Conservation (phyloP, 2,888 invertebrate genomes). For the Campoplex nolae region DNA sequence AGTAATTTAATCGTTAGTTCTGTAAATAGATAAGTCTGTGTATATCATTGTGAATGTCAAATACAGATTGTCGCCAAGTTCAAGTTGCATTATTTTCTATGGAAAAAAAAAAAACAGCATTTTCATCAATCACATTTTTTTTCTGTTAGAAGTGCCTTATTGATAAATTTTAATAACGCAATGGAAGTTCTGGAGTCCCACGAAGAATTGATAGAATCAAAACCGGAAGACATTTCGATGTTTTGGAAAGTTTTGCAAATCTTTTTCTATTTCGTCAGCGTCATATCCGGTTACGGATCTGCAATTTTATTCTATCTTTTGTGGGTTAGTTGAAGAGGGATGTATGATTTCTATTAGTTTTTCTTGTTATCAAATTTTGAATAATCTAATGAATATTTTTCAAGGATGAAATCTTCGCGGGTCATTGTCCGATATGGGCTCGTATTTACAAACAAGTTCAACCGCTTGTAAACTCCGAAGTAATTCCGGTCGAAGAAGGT, state of each 20-base stretch:
- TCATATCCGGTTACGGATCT: constrained; percentile 74
- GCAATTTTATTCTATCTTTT: constrained; percentile 75
- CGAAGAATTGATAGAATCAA: constrained; percentile 74
- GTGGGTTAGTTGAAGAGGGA: constrained; percentile 73
- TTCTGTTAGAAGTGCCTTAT: neutral
- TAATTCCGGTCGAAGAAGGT: constrained; percentile 36
- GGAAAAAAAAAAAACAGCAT: neutral
- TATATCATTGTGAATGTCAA: constrained; percentile 36
- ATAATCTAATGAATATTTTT: constrained; percentile 8
- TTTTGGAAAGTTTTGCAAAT: constrained; percentile 74
- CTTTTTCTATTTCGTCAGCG: constrained; percentile 70
- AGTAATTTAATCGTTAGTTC: constrained; percentile 16
- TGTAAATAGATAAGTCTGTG: constrained; percentile 29
- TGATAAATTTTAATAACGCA: neutral
- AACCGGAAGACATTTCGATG: constrained; percentile 72
- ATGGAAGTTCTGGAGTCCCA: constrained; percentile 74
- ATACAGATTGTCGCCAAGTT: constrained; percentile 48
- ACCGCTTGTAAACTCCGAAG: constrained; percentile 27
- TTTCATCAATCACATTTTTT: neutral
- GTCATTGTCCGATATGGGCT: constrained; percentile 76
- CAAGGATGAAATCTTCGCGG: constrained; percentile 73
- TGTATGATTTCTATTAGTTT: neutral
- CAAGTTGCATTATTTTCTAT: neutral
- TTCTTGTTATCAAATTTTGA: neutral
- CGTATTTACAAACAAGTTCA: constrained; percentile 48